Evolutionary conservation across 2,113 vertebrate species (phyloP).

Genomic region (Tupaia chinensis): DNA sequence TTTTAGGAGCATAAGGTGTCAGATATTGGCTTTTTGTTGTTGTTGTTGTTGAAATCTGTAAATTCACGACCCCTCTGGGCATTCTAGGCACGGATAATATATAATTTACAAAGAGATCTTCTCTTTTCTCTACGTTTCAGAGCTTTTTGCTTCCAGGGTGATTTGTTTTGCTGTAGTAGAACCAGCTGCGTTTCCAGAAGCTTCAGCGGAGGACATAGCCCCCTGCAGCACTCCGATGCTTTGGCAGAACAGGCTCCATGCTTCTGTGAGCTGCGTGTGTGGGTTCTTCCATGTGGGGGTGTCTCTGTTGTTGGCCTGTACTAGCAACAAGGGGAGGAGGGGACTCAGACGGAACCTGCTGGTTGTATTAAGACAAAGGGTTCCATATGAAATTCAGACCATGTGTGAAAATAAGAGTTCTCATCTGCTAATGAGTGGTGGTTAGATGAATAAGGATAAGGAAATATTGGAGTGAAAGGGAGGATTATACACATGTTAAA

Average conservation of each 20-base stretch:
- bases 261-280: slow-evolving; percentile 2
- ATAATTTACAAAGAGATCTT: slow-evolving; percentile 87
- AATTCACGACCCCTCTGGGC: slow-evolving; percentile 86
- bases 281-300: neutral
- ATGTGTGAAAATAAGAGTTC: neutral
- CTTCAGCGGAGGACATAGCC: slow-evolving; percentile 58
- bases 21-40: slow-evolving; percentile 81
- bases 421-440: neutral
- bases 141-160: slow-evolving; percentile 79
- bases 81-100: slow-evolving; percentile 81
- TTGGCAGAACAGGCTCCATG: neutral
- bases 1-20: slow-evolving; percentile 87
- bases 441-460: neutral
- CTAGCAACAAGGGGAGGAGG: neutral
- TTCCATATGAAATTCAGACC: neutral
- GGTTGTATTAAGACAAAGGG: neutral
- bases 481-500: neutral
- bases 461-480: neutral
- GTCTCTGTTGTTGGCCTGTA: neutral
- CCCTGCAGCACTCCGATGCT: slow-evolving; percentile 22
- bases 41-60: slow-evolving; percentile 80
- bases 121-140: slow-evolving; percentile 81
- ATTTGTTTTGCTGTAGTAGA: slow-evolving; percentile 84
- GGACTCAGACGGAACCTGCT: neutral
- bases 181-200: slow-evolving; percentile 78